Conservation (phyloP, 2,888 invertebrate species). For the Ectemnius cavifrons region DNA sequence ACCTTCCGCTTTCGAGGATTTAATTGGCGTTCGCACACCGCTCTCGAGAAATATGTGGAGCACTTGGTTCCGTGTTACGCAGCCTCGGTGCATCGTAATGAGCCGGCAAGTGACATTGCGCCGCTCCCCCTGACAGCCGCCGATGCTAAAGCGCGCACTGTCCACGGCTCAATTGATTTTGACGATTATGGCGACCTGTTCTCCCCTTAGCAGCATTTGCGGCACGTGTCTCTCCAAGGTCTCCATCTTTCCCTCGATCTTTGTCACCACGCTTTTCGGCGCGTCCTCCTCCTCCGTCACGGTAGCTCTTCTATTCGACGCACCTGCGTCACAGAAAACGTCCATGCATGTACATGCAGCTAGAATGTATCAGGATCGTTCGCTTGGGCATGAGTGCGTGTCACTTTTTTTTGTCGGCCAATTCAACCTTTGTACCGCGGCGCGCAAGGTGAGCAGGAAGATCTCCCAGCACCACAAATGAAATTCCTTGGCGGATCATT, state of each 20-base stretch:
- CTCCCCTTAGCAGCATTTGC: conserved; percentile 87
- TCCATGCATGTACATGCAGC: background rate
- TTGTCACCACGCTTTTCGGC: conserved; percentile 81
- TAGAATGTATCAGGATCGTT: background rate
- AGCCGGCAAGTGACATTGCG: background rate
- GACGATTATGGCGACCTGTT: conserved; percentile 84
- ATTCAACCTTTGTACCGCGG: background rate
- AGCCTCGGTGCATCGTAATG: background rate
- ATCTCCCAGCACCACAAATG: background rate
- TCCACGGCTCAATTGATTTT: conserved; percentile 65
- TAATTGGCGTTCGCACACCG: background rate
- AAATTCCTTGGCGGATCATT: background rate
- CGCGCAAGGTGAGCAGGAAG: conserved; percentile 7
- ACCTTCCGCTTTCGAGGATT: too few species aligned
- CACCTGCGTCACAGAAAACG: conserved; percentile 52
- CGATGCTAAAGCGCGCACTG: conserved; percentile 33
- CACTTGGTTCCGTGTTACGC: conserved; percentile 5
- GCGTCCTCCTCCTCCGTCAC: conserved; percentile 79
- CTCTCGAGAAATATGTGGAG: background rate
- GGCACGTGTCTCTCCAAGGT: conserved; percentile 84
- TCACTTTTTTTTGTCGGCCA: background rate
- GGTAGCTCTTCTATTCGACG: conserved; percentile 31
- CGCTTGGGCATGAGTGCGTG: background rate
- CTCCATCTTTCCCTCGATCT: conserved; percentile 82
- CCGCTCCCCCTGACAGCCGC: background rate